Conservation (phyloP, 2,113 vertebrate genomes). For the Tragelaphus strepsiceros region DNA sequence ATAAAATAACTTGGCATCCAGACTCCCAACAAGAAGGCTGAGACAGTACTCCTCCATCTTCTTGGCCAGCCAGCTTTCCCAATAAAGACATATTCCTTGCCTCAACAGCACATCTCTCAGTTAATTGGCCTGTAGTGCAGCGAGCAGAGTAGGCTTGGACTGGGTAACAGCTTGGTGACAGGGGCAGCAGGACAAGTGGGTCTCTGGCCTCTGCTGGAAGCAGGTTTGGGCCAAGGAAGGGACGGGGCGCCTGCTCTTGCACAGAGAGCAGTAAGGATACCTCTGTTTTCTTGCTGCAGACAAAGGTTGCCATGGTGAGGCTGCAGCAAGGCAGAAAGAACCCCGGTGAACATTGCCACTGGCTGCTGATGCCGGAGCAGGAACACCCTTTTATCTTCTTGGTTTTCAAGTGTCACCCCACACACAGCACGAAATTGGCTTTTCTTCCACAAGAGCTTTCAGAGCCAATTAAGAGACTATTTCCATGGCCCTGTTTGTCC, state of each 20-base stretch:
- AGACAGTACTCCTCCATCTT: neutral
- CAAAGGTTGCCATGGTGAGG: constrained; percentile 82
- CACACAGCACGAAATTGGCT: constrained; percentile 67
- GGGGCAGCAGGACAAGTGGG: neutral
- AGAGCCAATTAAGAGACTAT: constrained; percentile 78
- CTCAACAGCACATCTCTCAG: neutral
- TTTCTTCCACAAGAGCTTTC: constrained; percentile 72
- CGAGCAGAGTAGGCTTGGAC: neutral
- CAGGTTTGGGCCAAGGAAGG: neutral
- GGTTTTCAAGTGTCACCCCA: constrained; percentile 72
- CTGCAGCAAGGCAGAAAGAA: constrained; percentile 48
- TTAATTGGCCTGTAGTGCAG: neutral
- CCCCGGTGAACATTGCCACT: constrained; percentile 45
- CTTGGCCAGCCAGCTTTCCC: neutral
- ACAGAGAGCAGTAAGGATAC: constrained; percentile 56
- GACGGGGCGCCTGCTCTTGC: neutral
- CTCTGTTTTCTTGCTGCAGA: constrained; percentile 63
- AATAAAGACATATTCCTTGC: neutral
- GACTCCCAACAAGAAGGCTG: neutral
- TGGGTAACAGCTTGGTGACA: neutral
- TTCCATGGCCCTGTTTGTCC: constrained; percentile 57
- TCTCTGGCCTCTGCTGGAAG: neutral
- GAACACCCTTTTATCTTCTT: constrained; percentile 82
- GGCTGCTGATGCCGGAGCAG: constrained; percentile 60
- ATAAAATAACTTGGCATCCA: neutral